A percentile compares a stretch with the other conserved stretches of the same genome.
Conservation (phyloP, 2,888 invertebrate species). For the Charanyca ferruginea region DNA sequence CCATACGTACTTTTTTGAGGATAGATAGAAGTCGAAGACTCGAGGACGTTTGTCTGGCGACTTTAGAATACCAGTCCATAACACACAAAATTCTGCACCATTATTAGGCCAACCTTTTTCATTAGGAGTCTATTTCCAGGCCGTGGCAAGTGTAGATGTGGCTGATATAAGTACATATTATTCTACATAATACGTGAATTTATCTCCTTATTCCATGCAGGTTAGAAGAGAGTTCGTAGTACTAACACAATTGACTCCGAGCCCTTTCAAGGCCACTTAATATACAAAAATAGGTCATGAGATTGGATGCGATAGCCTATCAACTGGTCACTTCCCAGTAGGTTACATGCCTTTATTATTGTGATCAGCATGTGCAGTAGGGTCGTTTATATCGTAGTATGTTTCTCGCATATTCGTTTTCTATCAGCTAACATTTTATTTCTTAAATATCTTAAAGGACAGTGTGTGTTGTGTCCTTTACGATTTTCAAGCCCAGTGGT, state of each 20-base stretch:
- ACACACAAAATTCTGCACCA: background rate
- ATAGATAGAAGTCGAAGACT: too few species aligned
- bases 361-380: slow-evolving; percentile 26
- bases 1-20: too few species aligned
- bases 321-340: slow-evolving; percentile 44
- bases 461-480: too few species aligned
- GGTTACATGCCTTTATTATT: slow-evolving; percentile 20
- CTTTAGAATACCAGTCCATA: too few species aligned
- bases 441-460: too few species aligned
- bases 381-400: background rate
- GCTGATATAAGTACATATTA: background rate
- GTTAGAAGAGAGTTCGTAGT: slow-evolving; percentile 38
- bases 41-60: too few species aligned
- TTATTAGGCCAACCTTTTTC: too few species aligned
- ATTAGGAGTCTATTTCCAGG: too few species aligned
- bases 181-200: too few species aligned
- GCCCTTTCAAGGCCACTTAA: slow-evolving; percentile 61
- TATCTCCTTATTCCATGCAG: background rate
- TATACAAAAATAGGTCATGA: slow-evolving; percentile 53
- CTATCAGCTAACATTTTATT: background rate
- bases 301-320: slow-evolving; percentile 52
- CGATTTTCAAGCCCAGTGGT: too few species aligned
- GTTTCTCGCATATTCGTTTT: background rate
- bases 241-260: slow-evolving; percentile 51
- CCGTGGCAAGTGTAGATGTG: too few species aligned